Percentiles rank a stretch among this genome's conserved stretches.
These are phyloP conservation scores for Crotalus viridis DNA, from an alignment of 2,113 vertebrate genomes.

Conservation along the genomic window DNA sequence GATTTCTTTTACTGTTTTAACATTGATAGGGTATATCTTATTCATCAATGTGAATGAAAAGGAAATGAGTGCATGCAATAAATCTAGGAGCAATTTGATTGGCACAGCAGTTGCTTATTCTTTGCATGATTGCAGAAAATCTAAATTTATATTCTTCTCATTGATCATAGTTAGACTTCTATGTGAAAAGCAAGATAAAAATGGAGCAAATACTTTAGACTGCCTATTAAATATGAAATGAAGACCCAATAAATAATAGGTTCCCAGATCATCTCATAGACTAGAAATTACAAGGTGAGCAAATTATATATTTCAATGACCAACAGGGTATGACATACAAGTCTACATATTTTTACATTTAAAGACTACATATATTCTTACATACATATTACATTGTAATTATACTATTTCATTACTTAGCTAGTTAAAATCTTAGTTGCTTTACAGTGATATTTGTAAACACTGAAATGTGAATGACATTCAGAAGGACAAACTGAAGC, in stretches of 20 bases:
- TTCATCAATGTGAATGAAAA: background rate
- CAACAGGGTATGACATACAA: too few species aligned
- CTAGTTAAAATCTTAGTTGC: background rate
- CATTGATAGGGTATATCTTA: background rate
- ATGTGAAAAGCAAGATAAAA: rapidly evolving
- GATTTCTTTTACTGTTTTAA: constrained; percentile 9
- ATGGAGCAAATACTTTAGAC: background rate
- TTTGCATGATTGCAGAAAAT: background rate
- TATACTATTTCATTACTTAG: background rate
- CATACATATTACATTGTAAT: background rate
- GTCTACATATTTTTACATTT: background rate
- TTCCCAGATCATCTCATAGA: background rate
- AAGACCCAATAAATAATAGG: background rate
- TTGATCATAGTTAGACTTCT: background rate
- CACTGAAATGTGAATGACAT: background rate
- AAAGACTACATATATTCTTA: background rate
- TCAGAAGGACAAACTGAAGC: background rate
- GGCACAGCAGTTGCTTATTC: background rate
- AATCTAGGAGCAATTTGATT: background rate
- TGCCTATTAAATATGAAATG: background rate
- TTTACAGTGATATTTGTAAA: background rate
- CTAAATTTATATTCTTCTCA: background rate
- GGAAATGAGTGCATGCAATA: constrained; percentile 13
- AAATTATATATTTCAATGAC: background rate
- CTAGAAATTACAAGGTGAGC: background rate